Base-by-base conservation (phyloP, 2,888 invertebrate genomes). In the Thereva unica region DNA sequence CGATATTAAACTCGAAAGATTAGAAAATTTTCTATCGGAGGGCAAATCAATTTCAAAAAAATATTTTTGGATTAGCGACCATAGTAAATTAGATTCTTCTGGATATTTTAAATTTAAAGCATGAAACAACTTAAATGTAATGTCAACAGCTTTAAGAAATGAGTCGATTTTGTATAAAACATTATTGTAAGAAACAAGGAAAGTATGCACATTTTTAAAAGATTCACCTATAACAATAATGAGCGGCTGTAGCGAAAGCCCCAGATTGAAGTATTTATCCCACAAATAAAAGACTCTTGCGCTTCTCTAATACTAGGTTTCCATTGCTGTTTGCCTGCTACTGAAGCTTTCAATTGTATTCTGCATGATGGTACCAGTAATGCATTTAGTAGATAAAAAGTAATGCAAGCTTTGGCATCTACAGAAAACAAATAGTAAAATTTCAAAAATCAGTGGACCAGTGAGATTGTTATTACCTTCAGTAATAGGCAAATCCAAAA, bases 231-330 rank as follows among this genome's bases (percentile, higher is more conserved):
- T 10, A 5, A 47, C 47, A 47, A 47, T 10, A 47, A 47, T 47
- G n/a, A 47, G 5, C 5, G 47, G 8, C 10, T 47, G 47, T 12
- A 47, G 5, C 10, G 47, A 47, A n/a, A 47, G 47, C 5, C 47
- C 47, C 0, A 47, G 12, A 8, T 47, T 4, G 5, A 6, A n/a
- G 4, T 47, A 47, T 12, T 4, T 47, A 9, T 6, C 47, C 4
- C 47, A 6, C 47, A 47, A 9, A 47, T 6, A 47, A 47, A 47
- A 0, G 8, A 47, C n/a, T 6, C 47, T 12, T 47, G 47, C 4
- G 47, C 47, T 3, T 47, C 47, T 47, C 47, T 47, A 5, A 47
- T 47, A 10, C 47, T 47, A 47, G 47, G 47, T 10, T 47, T 47
- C 47, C 7, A 47, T 10, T 6, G 12, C 2, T 7, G 3, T 42